These are phyloP conservation scores for Eilema depressum DNA, from an alignment of 2,888 invertebrate species.

Conservation along the genomic window DNA sequence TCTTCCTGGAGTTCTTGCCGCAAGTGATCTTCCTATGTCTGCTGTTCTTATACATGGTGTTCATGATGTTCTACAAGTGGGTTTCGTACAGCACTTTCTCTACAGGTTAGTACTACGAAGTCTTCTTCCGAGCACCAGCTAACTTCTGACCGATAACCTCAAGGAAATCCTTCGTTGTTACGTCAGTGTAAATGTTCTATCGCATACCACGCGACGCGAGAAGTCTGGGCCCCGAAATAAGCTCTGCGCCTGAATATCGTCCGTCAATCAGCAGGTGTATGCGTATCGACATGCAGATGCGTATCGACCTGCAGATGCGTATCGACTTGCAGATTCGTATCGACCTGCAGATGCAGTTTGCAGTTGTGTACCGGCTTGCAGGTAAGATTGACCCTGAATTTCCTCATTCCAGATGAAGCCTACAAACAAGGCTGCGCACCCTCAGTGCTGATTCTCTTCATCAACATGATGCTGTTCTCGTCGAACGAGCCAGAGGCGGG, in stretches of 20 bases:
- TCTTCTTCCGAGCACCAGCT: not conserved
- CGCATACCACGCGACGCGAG: no score
- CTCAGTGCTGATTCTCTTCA: conserved; percentile 98
- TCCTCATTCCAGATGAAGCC: conserved; percentile 62
- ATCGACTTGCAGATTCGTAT: no score
- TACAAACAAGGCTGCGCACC: conserved; percentile 92
- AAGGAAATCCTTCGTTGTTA: no score
- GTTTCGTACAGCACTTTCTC: conserved; percentile 88
- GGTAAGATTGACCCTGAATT: not conserved
- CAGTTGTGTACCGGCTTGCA: no score
- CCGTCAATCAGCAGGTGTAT: no score
- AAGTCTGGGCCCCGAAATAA: no score
- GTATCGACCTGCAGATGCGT: no score
- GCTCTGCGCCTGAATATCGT: no score
- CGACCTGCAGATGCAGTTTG: no score
- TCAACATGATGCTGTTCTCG: conserved; percentile 99
- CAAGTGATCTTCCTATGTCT: conserved; percentile 95
- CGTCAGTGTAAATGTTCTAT: no score
- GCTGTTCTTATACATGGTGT: conserved; percentile 96
- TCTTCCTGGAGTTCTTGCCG: conserved; percentile 95
- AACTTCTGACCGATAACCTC: no score
- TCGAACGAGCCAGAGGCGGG: conserved; percentile 71
- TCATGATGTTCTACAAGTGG: conserved; percentile 98
- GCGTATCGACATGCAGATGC: no score
- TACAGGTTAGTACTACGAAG: conserved; percentile 64